Base-by-base conservation (phyloP, 2,888 invertebrate species). In the Dyspetes luteomarginatus region DNA sequence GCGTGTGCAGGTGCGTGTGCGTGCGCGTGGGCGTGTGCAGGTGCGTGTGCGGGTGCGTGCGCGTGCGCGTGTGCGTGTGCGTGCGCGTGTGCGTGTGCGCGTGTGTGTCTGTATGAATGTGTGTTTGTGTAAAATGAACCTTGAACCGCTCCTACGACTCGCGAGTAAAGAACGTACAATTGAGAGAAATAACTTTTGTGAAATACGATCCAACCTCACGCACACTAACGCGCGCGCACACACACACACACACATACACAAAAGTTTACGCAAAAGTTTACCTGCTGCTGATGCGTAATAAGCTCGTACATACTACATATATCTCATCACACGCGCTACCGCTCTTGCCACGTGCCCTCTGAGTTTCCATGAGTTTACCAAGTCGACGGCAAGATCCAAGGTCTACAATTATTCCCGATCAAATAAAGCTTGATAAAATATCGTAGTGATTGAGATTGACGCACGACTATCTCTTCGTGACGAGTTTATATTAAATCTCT, bases 91-190 rank as follows among this genome's bases (percentile, higher is more conserved):
- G 15, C 58, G 30, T 68, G 76, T 24, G 76, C 24, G 55, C 76
- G 74, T 12, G 73, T 60, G 50, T 68, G 43, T 19, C 30, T 65
- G 75, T 36, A 12, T 36, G 9, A 12, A 2, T 36, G 36, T 36
- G 7, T 12, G 36, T 7, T 1, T 36, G 36, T 36, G 36, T 36
- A 7, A 36, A 36, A 36, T 7, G 12, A 80, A 55, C 82, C 82
- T 82, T 82, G 82, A 76, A 80, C 72, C 67, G 76, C 41, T 72
- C 36, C 67, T 76, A 68, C 60, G 48, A 68, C 71, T 28, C 48
- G 4, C 15, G 5, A 45, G 45, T 28, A 45, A 65, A 56, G 30
- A 75, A 45, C 64, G 22, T 73, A 19, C 67, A 72, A 77, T 72
- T 64, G 26, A 17, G 28, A 58, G 43, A 75, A 82, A 80, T 65